These are phyloP conservation scores for Bos taurus DNA, from an alignment of 2,113 vertebrate species.

Conservation along the genomic window DNA sequence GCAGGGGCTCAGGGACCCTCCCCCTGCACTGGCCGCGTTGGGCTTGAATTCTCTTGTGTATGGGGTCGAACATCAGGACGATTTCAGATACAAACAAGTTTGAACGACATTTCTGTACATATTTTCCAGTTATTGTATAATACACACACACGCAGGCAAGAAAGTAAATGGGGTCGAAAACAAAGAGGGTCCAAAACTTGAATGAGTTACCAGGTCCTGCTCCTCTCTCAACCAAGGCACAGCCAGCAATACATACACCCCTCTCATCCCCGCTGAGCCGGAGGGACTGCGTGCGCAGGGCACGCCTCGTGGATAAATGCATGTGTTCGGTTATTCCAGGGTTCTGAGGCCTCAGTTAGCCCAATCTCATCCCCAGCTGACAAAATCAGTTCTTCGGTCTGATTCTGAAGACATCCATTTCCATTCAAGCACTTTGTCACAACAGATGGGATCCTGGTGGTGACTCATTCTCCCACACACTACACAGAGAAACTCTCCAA, in stretches of 20 bases:
- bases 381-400: not conserved
- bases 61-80: not conserved
- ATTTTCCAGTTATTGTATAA: not conserved
- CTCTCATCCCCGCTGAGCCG: accelerated
- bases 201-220: not conserved
- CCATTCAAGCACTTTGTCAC: not conserved
- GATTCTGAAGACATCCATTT: not conserved
- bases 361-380: not conserved
- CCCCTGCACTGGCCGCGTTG: not conserved
- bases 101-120: not conserved
- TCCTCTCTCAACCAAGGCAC: not conserved
- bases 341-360: not conserved
- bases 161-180: not conserved
- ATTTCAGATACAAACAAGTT: not conserved
- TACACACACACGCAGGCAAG: not conserved
- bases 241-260: not conserved
- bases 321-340: not conserved
- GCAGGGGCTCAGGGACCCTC: not conserved
- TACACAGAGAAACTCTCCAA: not conserved
- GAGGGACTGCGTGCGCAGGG: not conserved
- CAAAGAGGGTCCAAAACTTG: not conserved
- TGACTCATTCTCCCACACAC: not conserved
- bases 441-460: not conserved
- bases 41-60: not conserved
- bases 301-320: not conserved